Conservation (phyloP, 2,113 vertebrate species). For the Dermatemys mawii region DNA sequence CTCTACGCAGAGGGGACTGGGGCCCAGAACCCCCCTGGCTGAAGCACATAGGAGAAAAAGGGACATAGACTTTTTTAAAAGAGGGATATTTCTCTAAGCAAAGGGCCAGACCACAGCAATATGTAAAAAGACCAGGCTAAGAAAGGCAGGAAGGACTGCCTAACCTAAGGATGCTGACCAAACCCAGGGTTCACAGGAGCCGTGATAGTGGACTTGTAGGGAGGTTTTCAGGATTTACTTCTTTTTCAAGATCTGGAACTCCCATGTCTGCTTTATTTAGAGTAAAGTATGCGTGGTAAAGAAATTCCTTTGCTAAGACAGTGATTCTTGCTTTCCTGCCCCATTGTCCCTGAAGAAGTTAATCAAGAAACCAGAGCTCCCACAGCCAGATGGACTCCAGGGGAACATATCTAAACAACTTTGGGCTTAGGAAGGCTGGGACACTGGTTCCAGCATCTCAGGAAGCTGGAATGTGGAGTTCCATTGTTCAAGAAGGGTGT, state of each 20-base stretch:
- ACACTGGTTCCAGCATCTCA: neutral
- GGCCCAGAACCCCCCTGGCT: neutral
- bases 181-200: neutral
- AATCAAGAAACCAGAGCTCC: neutral
- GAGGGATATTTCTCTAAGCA: neutral
- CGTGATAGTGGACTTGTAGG: neutral
- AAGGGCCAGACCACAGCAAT: neutral
- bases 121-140: neutral
- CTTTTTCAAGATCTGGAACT: neutral
- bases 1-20: rapidly evolving
- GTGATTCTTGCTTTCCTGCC: neutral
- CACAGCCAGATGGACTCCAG: neutral
- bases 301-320: neutral
- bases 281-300: neutral
- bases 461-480: neutral
- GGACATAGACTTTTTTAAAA: neutral
- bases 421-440: neutral
- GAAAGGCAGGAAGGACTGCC: neutral
- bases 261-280: neutral
- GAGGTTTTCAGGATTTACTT: neutral
- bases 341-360: neutral
- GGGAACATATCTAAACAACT: neutral
- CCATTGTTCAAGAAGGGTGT: neutral
- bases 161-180: neutral
- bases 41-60: neutral